phyloP scores from a whole-genome alignment of 1,140 invertebrate species.

The Oryctes rhinoceros region DNA sequence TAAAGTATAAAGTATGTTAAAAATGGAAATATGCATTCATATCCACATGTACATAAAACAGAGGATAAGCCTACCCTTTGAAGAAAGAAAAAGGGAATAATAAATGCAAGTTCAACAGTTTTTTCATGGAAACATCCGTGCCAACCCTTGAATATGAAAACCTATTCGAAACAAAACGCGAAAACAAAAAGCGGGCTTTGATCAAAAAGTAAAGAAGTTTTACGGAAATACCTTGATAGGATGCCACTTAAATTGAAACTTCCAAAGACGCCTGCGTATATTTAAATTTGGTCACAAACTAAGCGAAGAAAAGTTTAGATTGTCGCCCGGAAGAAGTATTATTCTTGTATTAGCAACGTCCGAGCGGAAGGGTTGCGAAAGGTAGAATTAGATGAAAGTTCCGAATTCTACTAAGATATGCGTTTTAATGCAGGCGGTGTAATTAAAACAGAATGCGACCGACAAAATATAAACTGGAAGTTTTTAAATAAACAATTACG shows the following conservation, averaged over 20 bases:
- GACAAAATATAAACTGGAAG: background rate
- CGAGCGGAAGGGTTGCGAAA: background rate
- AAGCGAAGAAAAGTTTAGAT: conserved; percentile 4
- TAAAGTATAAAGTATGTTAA: background rate
- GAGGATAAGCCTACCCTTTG: conserved; percentile 1
- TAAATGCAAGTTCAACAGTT: conserved; percentile 7
- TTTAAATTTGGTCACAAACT: conserved; percentile 5
- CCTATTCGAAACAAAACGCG: background rate
- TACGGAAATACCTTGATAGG: background rate
- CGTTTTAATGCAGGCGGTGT: background rate
- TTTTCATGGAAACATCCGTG: background rate
- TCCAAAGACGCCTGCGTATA: background rate
- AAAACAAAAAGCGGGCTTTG: background rate
- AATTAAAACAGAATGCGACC: background rate
- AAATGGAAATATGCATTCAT: background rate
- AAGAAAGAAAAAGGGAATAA: background rate
- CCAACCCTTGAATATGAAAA: background rate
- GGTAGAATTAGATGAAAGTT: background rate
- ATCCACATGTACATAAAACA: conserved; percentile 8
- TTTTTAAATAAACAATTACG: background rate
- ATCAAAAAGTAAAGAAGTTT: conserved; percentile 18
- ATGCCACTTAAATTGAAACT: conserved; percentile 10
- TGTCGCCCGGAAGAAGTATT: background rate
- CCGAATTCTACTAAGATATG: background rate
- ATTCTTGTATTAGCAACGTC: background rate